phyloP scores from a whole-genome alignment of 1,140 invertebrate species.

The Temnothorax curvispinosus region DNA sequence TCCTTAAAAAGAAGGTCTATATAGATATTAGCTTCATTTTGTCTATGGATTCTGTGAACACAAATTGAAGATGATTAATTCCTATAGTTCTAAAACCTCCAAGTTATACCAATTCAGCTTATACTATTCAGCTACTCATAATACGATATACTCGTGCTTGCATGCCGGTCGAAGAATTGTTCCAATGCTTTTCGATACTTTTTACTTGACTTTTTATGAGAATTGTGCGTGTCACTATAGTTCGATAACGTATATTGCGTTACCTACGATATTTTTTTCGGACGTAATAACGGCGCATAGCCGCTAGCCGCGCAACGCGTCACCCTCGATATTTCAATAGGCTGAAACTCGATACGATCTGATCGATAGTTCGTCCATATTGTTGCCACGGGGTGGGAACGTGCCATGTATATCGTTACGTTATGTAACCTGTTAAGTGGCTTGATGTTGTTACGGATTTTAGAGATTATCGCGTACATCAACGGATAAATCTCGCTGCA shows the following conservation, averaged over 20 bases:
- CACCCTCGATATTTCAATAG: slow-evolving; percentile 69
- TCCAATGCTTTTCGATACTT: background rate
- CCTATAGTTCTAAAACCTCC: background rate
- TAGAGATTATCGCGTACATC: slow-evolving; percentile 42
- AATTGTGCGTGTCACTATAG: slow-evolving; percentile 30
- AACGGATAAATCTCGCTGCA: slow-evolving; percentile 17
- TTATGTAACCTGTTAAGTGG: slow-evolving; percentile 67
- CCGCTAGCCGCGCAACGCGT: slow-evolving; percentile 53
- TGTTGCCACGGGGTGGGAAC: slow-evolving; percentile 58
- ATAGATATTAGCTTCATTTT: background rate
- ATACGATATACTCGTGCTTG: too few species aligned
- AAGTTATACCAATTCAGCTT: too few species aligned
- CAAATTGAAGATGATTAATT: background rate
- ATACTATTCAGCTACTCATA: background rate
- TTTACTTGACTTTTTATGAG: slow-evolving; percentile 36
- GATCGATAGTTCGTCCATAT: slow-evolving; percentile 71
- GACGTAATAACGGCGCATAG: slow-evolving; percentile 51
- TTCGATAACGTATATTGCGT: slow-evolving; percentile 50
- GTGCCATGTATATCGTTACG: slow-evolving; percentile 56
- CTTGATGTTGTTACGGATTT: slow-evolving; percentile 59
- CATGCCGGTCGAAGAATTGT: background rate
- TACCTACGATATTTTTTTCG: slow-evolving; percentile 50
- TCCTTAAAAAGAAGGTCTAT: background rate
- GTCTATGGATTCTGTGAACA: background rate
- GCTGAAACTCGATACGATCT: slow-evolving; percentile 65